These are phyloP conservation scores for Echiichthys vipera DNA, from an alignment of 2,797 vertebrate species.

Conservation along the genomic window DNA sequence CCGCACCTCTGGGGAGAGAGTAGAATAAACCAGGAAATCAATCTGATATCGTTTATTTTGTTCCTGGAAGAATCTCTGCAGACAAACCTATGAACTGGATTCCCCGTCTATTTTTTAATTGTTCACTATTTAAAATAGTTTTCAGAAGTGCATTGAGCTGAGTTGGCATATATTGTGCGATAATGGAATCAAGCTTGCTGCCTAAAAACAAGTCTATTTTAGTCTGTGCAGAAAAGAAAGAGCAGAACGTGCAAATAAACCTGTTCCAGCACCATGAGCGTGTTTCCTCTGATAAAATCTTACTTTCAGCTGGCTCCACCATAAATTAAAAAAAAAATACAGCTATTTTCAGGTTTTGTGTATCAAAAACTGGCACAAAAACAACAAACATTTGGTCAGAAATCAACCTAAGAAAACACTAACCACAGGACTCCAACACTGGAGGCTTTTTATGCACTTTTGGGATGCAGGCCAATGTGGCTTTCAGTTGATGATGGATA, in stretches of 20 bases:
- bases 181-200: not conserved
- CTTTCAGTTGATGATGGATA: constrained; percentile 48
- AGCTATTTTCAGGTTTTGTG: constrained; percentile 39
- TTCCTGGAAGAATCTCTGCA: not conserved
- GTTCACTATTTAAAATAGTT: not conserved
- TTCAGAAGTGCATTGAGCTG: not conserved
- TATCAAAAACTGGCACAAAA: constrained; percentile 41
- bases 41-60: constrained; percentile 6
- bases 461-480: constrained; percentile 25
- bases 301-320: constrained; percentile 30
- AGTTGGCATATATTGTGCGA: not conserved
- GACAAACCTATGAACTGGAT: not conserved
- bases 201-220: not conserved
- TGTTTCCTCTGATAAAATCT: constrained; percentile 53
- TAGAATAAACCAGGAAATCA: constrained; percentile 29
- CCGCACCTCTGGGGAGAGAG: constrained; percentile 84
- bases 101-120: not conserved
- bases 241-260: constrained; percentile 14
- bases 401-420: constrained; percentile 31
- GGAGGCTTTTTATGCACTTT: constrained; percentile 34
- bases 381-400: constrained; percentile 54
- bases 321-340: constrained; percentile 38
- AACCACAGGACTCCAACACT: constrained; percentile 41
- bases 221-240: constrained; percentile 6
- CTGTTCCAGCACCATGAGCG: constrained; percentile 18